phyloP scores from a whole-genome alignment of 2,888 invertebrate species.

The Creontiades dilutus region DNA sequence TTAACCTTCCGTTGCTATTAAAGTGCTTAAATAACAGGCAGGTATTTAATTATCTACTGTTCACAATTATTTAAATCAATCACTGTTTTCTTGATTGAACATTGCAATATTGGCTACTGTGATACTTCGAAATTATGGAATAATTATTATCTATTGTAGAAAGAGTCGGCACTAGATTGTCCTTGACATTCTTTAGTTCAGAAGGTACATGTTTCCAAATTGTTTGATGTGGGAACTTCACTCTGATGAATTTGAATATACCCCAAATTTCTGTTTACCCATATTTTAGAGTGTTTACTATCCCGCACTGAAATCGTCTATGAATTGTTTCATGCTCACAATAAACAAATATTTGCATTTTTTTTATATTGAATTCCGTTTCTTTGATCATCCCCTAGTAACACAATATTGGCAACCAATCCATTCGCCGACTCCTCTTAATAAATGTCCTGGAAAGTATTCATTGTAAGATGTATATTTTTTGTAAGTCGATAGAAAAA shows the following conservation, averaged over 20 bases:
- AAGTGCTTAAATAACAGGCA: background rate
- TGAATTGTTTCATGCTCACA: background rate
- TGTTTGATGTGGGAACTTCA: no score
- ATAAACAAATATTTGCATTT: background rate
- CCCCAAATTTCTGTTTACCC: background rate
- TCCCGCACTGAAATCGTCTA: background rate
- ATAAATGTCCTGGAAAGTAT: no score
- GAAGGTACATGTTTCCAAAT: background rate
- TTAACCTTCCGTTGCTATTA: background rate
- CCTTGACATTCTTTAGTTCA: background rate
- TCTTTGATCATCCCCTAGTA: no score
- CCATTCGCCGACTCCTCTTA: no score
- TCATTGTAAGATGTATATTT: no score
- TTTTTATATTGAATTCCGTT: no score
- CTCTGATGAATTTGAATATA: background rate
- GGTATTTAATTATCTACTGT: background rate
- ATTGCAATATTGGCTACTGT: constrained; percentile 6
- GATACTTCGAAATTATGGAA: background rate
- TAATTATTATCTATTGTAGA: no score
- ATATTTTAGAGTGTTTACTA: background rate
- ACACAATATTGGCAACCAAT: no score
- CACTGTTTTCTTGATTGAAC: no score
- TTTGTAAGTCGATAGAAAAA: no score
- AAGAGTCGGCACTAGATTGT: no score
- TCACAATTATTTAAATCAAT: background rate